These are phyloP conservation scores for Carollia perspicillata DNA, from an alignment of 2,113 vertebrate species.

Conservation along the genomic window DNA sequence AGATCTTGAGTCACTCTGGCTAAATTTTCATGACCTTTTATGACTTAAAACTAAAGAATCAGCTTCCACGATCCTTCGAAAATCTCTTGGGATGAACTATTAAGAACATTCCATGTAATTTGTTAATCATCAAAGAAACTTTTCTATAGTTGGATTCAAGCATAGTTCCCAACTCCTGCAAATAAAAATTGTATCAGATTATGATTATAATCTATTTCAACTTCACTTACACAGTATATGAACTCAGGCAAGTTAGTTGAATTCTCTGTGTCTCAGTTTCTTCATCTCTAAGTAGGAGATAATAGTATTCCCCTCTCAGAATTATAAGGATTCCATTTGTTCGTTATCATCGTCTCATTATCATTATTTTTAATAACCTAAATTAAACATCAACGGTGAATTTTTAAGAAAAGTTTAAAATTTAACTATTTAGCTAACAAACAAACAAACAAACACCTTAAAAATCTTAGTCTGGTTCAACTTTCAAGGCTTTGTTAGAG, in stretches of 20 bases:
- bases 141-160: not conserved
- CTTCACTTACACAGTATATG: not conserved
- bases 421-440: not conserved
- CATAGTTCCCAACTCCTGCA: not conserved
- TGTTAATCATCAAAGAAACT: not conserved
- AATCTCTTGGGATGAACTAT: not conserved
- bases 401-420: not conserved
- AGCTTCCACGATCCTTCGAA: not conserved
- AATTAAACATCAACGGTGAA: not conserved
- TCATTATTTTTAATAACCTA: not conserved
- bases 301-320: not conserved
- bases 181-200: not conserved
- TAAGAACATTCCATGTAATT: constrained; percentile 2
- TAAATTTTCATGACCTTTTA: not conserved
- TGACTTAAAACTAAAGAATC: not conserved
- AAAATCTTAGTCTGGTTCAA: not conserved
- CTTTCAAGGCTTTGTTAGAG: not conserved
- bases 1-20: not conserved
- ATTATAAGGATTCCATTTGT: not conserved
- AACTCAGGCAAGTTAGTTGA: not conserved
- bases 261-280: not conserved
- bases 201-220: not conserved
- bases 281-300: not conserved
- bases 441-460: not conserved
- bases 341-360: not conserved